These are phyloP conservation scores for Poecilia wingei DNA, from an alignment of 2,797 vertebrate genomes.

Conservation along the genomic window DNA sequence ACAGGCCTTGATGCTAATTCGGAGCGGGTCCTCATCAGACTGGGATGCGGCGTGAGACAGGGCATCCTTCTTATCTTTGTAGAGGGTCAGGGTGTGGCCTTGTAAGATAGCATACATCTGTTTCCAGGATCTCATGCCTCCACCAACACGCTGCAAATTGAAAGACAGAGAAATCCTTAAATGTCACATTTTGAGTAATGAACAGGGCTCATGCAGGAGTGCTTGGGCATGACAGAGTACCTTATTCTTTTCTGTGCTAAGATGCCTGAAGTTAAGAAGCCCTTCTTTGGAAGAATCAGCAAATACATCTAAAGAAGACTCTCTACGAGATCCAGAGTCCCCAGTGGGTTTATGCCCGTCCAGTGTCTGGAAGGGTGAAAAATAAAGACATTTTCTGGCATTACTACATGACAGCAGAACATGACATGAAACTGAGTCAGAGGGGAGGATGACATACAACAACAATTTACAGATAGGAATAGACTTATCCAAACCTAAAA, in stretches of 20 bases:
- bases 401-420: conserved; percentile 5
- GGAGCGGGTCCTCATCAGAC: conserved; percentile 90
- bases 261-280: conserved; percentile 91
- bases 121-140: conserved; percentile 94
- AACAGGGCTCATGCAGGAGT: neutral
- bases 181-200: neutral
- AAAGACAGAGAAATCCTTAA: conserved; percentile 4
- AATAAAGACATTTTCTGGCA: neutral
- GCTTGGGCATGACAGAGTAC: conserved; percentile 67
- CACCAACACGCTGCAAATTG: conserved; percentile 86
- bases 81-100: conserved; percentile 89
- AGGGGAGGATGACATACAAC: no score
- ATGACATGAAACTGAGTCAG: conserved; percentile 10
- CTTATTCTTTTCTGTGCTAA: conserved; percentile 94
- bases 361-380: conserved; percentile 74
- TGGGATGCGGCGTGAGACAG: conserved; percentile 73
- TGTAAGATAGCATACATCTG: conserved; percentile 93
- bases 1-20: conserved; percentile 93
- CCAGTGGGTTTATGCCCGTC: conserved; percentile 89
- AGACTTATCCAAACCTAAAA: neutral
- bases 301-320: conserved; percentile 92
- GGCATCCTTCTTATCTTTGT: conserved; percentile 94
- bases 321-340: conserved; percentile 90
- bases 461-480: no score
- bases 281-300: conserved; percentile 93